These are phyloP conservation scores for Drosophila serrata DNA, from an alignment of 1,140 invertebrate species.

Conservation along the genomic window DNA sequence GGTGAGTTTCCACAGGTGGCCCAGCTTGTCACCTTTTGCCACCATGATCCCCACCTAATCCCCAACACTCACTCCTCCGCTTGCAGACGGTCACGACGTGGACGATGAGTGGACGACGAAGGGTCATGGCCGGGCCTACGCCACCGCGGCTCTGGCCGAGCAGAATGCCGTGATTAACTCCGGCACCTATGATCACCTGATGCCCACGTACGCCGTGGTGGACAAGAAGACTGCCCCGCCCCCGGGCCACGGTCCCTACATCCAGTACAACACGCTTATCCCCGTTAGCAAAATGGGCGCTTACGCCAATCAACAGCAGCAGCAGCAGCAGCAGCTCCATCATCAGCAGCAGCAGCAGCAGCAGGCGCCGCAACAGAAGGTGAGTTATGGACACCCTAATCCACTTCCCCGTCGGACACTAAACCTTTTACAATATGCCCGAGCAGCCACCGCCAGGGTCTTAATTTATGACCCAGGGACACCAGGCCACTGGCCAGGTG, in stretches of 20 bases:
- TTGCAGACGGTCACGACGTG: constrained; percentile 77
- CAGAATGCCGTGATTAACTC: constrained; percentile 84
- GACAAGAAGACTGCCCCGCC: constrained; percentile 75
- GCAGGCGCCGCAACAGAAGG: constrained; percentile 76
- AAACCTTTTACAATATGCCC: constrained; percentile 75
- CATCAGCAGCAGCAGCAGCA: constrained; percentile 75
- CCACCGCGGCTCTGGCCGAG: constrained; percentile 81
- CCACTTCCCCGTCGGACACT: constrained; percentile 73
- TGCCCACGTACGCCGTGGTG: constrained; percentile 83
- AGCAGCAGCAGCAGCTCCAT: constrained; percentile 58
- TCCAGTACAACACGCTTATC: constrained; percentile 85
- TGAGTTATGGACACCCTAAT: constrained; percentile 70
- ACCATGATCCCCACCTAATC: constrained; percentile 24
- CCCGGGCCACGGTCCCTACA: constrained; percentile 72
- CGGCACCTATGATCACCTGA: constrained; percentile 82
- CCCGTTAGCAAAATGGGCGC: constrained; percentile 84
- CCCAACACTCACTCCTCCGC: not conserved
- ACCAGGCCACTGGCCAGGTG: constrained; percentile 18
- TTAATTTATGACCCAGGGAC: constrained; percentile 72
- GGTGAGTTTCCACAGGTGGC: constrained; percentile 54
- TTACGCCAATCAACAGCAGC: constrained; percentile 79
- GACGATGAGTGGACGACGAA: constrained; percentile 84
- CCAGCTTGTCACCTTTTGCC: not conserved
- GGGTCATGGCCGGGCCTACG: constrained; percentile 80
- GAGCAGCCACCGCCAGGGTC: constrained; percentile 30